Evolutionary conservation across 2,888 invertebrate species (phyloP).

Genomic region (Trachelus tabidus): DNA sequence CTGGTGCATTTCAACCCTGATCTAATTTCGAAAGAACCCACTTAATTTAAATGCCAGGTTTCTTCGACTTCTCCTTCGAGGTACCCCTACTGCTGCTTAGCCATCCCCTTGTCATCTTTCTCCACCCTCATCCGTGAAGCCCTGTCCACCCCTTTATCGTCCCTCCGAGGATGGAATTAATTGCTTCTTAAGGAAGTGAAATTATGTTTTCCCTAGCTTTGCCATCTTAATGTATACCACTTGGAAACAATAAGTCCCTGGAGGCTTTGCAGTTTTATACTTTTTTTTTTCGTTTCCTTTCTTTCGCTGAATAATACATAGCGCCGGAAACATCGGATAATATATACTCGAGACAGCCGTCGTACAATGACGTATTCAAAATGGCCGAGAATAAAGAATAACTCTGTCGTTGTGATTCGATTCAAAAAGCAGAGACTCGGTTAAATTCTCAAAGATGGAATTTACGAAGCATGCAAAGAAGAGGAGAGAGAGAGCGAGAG

Average conservation of each 20-base stretch:
- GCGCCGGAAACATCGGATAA: not conserved
- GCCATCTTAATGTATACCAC: not conserved
- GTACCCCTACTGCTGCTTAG: not conserved
- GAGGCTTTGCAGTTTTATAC: constrained; percentile 2
- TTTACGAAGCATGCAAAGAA: not conserved
- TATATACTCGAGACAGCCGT: not conserved
- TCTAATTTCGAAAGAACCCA: constrained; percentile 60
- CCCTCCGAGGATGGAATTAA: constrained; percentile 56
- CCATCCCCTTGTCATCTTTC: constrained; percentile 29
- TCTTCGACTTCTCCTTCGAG: constrained; percentile 25
- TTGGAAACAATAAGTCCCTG: constrained; percentile 3
- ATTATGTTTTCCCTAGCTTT: constrained; percentile 55
- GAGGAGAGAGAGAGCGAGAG: not conserved
- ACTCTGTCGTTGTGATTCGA: not conserved
- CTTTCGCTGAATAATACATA: not conserved
- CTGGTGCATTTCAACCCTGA: constrained; percentile 44
- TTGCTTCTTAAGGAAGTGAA: constrained; percentile 61
- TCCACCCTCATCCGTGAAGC: constrained; percentile 17
- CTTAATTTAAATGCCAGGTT: constrained; percentile 57
- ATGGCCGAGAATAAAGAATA: not conserved
- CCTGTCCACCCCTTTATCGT: constrained; percentile 35
- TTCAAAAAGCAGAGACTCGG: not conserved
- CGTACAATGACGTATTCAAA: not conserved
- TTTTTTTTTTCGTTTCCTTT: not conserved
- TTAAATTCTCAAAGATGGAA: not conserved